phyloP scores from a whole-genome alignment of 2,113 vertebrate species.

The Tragelaphus buxtoni region DNA sequence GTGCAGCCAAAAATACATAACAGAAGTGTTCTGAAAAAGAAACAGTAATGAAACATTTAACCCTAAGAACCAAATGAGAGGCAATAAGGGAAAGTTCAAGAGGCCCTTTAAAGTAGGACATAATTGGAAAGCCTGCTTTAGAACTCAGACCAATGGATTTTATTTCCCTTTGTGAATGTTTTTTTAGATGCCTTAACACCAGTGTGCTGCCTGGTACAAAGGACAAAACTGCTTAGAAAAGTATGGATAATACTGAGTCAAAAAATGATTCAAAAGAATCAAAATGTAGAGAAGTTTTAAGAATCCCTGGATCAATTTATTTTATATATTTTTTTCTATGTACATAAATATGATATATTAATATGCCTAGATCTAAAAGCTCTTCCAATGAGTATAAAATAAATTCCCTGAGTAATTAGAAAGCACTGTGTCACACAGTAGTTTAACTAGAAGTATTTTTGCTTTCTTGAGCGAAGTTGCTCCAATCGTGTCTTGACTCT shows the following conservation, averaged over 20 bases:
- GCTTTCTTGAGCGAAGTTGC: not conserved
- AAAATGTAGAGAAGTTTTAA: not conserved
- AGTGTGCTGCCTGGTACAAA: not conserved
- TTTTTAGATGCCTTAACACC: not conserved
- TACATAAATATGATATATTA: not conserved
- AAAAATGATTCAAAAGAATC: not conserved
- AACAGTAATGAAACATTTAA: not conserved
- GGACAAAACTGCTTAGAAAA: not conserved
- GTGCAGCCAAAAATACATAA: not conserved
- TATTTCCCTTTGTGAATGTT: not conserved
- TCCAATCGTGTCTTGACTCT: not conserved
- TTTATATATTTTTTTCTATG: not conserved
- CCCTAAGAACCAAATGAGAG: not conserved
- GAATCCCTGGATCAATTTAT: conserved; percentile 6
- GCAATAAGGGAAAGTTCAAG: not conserved
- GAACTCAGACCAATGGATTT: not conserved
- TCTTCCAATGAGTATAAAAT: not conserved
- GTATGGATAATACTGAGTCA: not conserved
- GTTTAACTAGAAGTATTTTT: not conserved
- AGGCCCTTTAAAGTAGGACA: not conserved
- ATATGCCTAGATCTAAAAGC: not conserved
- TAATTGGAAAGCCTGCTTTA: not conserved
- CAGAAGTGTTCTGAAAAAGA: not conserved
- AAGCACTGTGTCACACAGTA: not conserved
- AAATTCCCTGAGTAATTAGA: not conserved